A percentile compares a stretch with the other conserved stretches of the same genome.
Evolutionary conservation across 2,113 vertebrate genomes (phyloP).

Genomic region (Chamaetylas fuelleborni): DNA sequence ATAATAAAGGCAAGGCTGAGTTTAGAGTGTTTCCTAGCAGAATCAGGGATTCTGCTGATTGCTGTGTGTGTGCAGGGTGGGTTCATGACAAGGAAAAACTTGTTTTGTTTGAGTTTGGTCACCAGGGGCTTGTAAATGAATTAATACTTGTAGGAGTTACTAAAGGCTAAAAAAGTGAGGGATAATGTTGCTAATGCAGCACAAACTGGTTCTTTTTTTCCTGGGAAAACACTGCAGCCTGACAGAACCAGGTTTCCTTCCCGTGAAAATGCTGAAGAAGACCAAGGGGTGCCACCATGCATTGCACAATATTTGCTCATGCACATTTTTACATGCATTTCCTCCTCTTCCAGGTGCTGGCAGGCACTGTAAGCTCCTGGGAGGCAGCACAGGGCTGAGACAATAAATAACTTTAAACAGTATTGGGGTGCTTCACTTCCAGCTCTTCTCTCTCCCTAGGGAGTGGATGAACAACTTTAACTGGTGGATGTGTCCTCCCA

Average conservation of each 20-base stretch:
- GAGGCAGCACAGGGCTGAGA: background rate
- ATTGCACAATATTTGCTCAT: background rate
- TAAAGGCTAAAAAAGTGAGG: background rate
- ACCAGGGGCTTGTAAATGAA: background rate
- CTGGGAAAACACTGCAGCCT: background rate
- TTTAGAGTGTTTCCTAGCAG: background rate
- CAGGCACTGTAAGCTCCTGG: background rate
- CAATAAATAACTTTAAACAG: background rate
- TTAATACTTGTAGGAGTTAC: background rate
- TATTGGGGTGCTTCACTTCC: background rate
- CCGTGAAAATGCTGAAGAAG: fast-evolving
- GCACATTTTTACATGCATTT: fast-evolving
- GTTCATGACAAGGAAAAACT: background rate
- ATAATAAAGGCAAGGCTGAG: background rate
- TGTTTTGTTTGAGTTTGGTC: background rate
- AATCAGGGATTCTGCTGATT: background rate
- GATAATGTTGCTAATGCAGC: background rate
- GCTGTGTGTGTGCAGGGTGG: fast-evolving
- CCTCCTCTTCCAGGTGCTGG: background rate
- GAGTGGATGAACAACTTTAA: background rate
- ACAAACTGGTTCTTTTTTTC: background rate
- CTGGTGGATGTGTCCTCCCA: background rate
- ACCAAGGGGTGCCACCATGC: too few species aligned
- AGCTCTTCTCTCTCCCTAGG: background rate
- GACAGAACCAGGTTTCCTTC: background rate